A percentile compares a stretch with the other conserved stretches of the same genome.
These are phyloP conservation scores for Athene cunicularia DNA, from an alignment of 2,113 vertebrate genomes.

Conservation along the genomic window DNA sequence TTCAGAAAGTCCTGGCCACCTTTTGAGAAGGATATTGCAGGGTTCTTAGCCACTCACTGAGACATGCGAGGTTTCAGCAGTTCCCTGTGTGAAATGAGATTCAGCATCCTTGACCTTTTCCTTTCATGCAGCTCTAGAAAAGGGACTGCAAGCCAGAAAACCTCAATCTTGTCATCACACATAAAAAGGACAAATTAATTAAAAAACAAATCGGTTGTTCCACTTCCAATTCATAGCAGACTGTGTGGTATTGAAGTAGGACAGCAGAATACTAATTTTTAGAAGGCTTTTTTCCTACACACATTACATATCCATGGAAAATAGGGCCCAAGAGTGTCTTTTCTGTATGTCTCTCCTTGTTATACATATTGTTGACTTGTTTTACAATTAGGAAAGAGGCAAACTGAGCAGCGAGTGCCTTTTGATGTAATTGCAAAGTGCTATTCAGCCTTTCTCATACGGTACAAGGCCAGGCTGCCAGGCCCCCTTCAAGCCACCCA, in stretches of 20 bases:
- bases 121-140: constrained; percentile 7
- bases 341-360: background rate
- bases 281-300: background rate
- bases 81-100: background rate
- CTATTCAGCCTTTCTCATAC: background rate
- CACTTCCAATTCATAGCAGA: background rate
- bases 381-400: background rate
- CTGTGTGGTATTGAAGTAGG: background rate
- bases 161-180: background rate
- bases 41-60: background rate
- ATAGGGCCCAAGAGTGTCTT: background rate
- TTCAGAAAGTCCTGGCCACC: background rate
- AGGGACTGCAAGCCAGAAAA: background rate
- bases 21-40: background rate
- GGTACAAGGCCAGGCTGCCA: background rate
- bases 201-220: constrained; percentile 36
- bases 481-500: background rate
- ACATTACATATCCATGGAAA: background rate
- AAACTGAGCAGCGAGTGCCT: background rate
- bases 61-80: background rate
- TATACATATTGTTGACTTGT: background rate
- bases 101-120: constrained; percentile 12
- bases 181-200: constrained; percentile 60
- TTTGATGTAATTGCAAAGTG: background rate
- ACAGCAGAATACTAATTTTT: constrained; percentile 27